Evolutionary conservation across 2,113 vertebrate species (phyloP), one percentile per base, ranked within the genome.

Genomic region (Gambusia affinis): DNA sequence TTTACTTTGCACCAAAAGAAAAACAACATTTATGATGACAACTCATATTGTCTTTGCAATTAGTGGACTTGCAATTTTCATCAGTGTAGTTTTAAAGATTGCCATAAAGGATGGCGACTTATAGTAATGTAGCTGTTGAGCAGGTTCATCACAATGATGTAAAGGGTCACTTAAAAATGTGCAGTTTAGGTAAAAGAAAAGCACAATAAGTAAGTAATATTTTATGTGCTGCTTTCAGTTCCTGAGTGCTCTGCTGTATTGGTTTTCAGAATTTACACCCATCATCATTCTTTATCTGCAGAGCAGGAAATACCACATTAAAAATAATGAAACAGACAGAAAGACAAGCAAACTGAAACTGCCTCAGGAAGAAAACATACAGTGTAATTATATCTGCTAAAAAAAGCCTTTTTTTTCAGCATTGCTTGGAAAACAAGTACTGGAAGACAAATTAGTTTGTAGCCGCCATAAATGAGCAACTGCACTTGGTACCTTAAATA

Each of bases 1-100:
- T 78, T 88, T 75, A 27, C 75, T 78, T 83, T 68, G 72, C 51
- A 64, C 73, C 73, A 44, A 67, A 31, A 37, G 7, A 39, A 42
- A 42, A 75, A 57, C 54, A 67, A 51, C 54, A 80, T 72, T 15
- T 42, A n/a, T 51, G 67, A 60, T 74, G 28, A 67, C 11, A 66
- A 73, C 67, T 80, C 29, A 57, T 47, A 47, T 57, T 57, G 8
- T 24, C 8, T 57, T 57, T 57, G 51, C 19, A n/a, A 57, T 57
- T 8, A 57, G 17, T 11, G 19, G 51, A n/a, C 8, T 57, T 57
- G 19, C 24, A 57, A 57, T n/a, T 57, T 22, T 54, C 22, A 57
- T 57, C 24, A 24, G 6, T 1, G 51, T 10, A 57, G 12, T 37
- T n/a, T 17, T 24, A 37, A 8, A 65, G 24, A 37, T 12, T 66